Evolutionary conservation across 1,140 invertebrate genomes (phyloP).

Genomic region (Musca vetustissima): DNA sequence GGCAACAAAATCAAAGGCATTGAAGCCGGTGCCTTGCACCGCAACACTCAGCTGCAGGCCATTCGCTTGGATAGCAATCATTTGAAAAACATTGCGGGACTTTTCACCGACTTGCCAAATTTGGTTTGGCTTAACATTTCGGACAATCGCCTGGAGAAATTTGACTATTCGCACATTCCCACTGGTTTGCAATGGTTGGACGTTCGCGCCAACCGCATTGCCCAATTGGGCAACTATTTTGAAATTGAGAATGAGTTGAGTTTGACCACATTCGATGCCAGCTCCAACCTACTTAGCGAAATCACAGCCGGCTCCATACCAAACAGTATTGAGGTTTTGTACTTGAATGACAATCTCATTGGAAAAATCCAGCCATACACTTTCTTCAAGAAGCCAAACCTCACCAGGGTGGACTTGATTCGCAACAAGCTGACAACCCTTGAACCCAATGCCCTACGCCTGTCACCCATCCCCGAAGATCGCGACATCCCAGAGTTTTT

Average conservation of each 20-base stretch:
- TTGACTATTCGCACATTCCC: constrained; percentile 90
- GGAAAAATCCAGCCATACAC: constrained; percentile 86
- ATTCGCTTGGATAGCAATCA: constrained; percentile 87
- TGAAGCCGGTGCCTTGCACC: constrained; percentile 82
- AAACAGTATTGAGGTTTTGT: constrained; percentile 81
- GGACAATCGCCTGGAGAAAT: constrained; percentile 84
- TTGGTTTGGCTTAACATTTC: constrained; percentile 91
- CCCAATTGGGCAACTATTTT: constrained; percentile 86
- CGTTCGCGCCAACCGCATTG: constrained; percentile 84
- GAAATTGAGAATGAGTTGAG: constrained; percentile 82
- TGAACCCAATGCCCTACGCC: constrained; percentile 81
- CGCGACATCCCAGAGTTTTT: constrained; percentile 86
- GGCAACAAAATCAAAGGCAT: constrained; percentile 83
- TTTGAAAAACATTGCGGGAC: constrained; percentile 78
- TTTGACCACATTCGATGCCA: constrained; percentile 82
- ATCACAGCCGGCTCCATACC: constrained; percentile 84
- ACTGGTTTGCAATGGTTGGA: constrained; percentile 87
- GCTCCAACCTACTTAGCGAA: constrained; percentile 81
- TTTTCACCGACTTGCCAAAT: constrained; percentile 84
- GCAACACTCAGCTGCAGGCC: constrained; percentile 80
- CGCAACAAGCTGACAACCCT: constrained; percentile 82
- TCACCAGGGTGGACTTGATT: constrained; percentile 82
- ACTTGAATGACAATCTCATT: constrained; percentile 84
- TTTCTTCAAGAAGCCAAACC: constrained; percentile 90
- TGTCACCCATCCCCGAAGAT: constrained; percentile 75